Conservation (phyloP, 2,113 vertebrate species). For the Procavia capensis region DNA sequence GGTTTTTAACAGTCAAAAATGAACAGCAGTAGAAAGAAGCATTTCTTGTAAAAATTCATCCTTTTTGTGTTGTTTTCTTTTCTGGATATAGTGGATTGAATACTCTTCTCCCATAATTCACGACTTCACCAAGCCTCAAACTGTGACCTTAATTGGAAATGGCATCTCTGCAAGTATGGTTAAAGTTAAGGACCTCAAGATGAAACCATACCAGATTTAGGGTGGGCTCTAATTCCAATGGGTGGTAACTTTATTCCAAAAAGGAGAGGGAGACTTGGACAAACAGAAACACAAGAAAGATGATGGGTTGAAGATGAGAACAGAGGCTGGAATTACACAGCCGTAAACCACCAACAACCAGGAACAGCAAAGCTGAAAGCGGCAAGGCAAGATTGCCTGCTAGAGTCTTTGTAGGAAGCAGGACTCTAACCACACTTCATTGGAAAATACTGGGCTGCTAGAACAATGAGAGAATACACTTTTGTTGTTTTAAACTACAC, state of each 20-base stretch:
- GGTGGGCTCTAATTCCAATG: neutral
- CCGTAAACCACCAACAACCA: neutral
- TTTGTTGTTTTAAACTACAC: neutral
- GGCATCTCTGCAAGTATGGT: neutral
- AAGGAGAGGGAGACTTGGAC: neutral
- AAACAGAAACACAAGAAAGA: neutral
- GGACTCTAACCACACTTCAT: too few relatives aligned
- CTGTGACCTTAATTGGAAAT: too few relatives aligned
- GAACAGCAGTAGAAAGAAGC: neutral
- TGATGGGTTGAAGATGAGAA: neutral
- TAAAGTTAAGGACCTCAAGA: neutral
- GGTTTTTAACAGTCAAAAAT: neutral
- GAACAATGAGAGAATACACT: neutral
- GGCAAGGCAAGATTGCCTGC: neutral
- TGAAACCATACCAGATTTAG: neutral
- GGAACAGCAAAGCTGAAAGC: neutral
- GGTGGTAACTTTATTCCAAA: neutral
- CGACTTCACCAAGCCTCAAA: neutral
- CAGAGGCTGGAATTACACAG: neutral
- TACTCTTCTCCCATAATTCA: neutral
- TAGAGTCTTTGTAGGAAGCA: too few relatives aligned
- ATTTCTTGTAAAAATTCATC: neutral
- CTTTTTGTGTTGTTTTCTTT: neutral
- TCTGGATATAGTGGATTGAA: neutral
- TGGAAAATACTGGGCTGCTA: neutral